Conservation (phyloP, 2,113 vertebrate species). For the Microcebus tavaratra region DNA sequence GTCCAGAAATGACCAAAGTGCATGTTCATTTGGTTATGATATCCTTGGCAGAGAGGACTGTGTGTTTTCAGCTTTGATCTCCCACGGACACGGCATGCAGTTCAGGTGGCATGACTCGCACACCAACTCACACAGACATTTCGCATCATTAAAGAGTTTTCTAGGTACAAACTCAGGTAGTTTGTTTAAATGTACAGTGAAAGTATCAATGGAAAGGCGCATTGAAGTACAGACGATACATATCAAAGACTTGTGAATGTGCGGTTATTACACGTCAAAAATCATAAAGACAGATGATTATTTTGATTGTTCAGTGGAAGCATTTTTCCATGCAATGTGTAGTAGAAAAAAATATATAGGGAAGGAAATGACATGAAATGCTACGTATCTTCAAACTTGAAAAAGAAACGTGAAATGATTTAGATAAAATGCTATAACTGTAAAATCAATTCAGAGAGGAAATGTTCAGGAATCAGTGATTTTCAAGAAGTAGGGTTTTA, state of each 20-base stretch:
- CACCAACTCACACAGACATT: not conserved
- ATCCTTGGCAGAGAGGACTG: not conserved
- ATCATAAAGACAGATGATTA: not conserved
- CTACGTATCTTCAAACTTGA: not conserved
- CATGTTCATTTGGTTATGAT: not conserved
- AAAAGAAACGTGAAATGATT: constrained; percentile 30
- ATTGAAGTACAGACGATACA: not conserved
- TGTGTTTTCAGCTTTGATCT: constrained; percentile 6
- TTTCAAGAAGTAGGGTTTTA: constrained; percentile 60
- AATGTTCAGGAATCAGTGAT: constrained; percentile 54
- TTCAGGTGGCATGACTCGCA: not conserved
- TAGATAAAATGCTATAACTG: constrained; percentile 8
- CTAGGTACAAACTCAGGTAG: not conserved
- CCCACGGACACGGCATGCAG: not conserved
- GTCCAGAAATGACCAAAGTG: constrained; percentile 17
- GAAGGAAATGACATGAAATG: not conserved
- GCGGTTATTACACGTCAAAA: not conserved
- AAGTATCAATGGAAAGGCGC: not conserved
- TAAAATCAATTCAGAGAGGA: constrained; percentile 49
- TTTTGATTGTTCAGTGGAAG: not conserved
- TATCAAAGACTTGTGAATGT: not conserved
- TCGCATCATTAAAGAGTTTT: not conserved
- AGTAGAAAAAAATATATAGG: constrained; percentile 4
- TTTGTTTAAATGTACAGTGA: not conserved
- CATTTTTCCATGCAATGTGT: not conserved